phyloP scores from a whole-genome alignment of 2,888 invertebrate genomes.

The Parascotia fuliginaria region DNA sequence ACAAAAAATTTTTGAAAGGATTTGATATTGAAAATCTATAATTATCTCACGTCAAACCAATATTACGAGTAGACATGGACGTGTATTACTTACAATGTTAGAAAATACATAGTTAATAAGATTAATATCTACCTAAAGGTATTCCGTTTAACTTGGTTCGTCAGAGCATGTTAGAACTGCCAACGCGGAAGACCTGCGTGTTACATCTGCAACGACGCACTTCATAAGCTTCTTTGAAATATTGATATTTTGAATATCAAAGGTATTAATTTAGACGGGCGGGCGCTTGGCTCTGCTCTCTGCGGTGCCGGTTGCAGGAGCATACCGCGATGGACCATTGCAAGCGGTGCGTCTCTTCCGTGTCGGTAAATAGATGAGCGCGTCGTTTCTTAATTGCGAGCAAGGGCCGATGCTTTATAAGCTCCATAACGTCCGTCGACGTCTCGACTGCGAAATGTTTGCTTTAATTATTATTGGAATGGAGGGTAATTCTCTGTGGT shows the following conservation, averaged over 20 bases:
- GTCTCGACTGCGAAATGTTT: constrained; percentile 83
- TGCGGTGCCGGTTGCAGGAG: constrained; percentile 52
- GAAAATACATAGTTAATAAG: constrained; percentile 40
- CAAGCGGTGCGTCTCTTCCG: constrained; percentile 82
- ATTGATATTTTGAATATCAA: constrained; percentile 84
- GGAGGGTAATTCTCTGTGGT: constrained; percentile 85
- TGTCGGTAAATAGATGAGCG: constrained; percentile 82
- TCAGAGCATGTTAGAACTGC: constrained; percentile 67
- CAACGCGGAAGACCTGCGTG: constrained; percentile 76
- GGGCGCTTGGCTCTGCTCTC: constrained; percentile 66
- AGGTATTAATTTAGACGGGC: constrained; percentile 81
- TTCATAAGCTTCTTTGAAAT: constrained; percentile 80
- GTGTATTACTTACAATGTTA: constrained; percentile 15
- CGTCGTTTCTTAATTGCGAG: constrained; percentile 84
- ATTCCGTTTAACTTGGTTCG: constrained; percentile 62
- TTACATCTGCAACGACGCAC: constrained; percentile 67
- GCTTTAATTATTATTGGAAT: constrained; percentile 87
- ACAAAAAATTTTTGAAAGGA: no score
- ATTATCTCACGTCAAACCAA: no score
- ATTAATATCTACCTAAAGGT: constrained; percentile 56
- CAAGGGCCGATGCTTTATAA: constrained; percentile 82
- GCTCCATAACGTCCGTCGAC: constrained; percentile 82
- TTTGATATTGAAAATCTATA: no score
- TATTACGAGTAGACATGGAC: no score
- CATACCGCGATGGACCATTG: constrained; percentile 77